Conservation (phyloP, 2,888 invertebrate species). For the Andrena fulva region DNA sequence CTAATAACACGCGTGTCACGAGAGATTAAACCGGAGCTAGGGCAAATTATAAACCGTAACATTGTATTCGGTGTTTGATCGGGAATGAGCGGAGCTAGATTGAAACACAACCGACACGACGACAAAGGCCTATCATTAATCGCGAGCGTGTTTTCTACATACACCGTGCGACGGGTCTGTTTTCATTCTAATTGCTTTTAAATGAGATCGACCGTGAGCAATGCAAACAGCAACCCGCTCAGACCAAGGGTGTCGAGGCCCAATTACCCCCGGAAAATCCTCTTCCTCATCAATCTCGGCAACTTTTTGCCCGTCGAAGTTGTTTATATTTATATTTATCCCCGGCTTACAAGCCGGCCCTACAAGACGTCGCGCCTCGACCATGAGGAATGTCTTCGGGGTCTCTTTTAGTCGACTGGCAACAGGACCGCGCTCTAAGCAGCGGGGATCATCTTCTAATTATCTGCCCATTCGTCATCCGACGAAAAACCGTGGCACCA, state of each 20-base stretch:
- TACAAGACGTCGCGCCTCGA: conserved; percentile 70
- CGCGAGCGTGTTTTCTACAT: conserved; percentile 8
- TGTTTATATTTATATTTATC: conserved; percentile 83
- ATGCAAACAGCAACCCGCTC: conserved; percentile 25
- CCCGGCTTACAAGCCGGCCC: conserved; percentile 66
- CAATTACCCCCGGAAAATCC: conserved; percentile 77
- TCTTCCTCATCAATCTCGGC: conserved; percentile 78
- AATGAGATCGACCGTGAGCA: conserved; percentile 38
- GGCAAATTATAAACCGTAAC: conserved; percentile 19
- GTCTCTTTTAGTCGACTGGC: conserved; percentile 73
- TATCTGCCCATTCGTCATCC: conserved; percentile 83
- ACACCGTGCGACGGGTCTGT: not conserved
- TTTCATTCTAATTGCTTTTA: conserved; percentile 55
- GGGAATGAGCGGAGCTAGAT: not conserved
- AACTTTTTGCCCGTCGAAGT: conserved; percentile 70
- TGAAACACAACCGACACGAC: conserved; percentile 6
- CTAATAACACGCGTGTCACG: conserved; percentile 31
- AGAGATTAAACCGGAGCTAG: conserved; percentile 30
- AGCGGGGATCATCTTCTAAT: conserved; percentile 82
- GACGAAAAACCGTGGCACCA: conserved; percentile 69
- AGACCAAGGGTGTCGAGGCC: conserved; percentile 18
- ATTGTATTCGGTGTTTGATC: conserved; percentile 27
- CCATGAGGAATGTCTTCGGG: conserved; percentile 75
- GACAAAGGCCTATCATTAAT: conserved; percentile 43
- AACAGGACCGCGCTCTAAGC: conserved; percentile 74